Evolutionary conservation across 2,888 invertebrate species (phyloP).

Genomic region (Synergus gifuensis): DNA sequence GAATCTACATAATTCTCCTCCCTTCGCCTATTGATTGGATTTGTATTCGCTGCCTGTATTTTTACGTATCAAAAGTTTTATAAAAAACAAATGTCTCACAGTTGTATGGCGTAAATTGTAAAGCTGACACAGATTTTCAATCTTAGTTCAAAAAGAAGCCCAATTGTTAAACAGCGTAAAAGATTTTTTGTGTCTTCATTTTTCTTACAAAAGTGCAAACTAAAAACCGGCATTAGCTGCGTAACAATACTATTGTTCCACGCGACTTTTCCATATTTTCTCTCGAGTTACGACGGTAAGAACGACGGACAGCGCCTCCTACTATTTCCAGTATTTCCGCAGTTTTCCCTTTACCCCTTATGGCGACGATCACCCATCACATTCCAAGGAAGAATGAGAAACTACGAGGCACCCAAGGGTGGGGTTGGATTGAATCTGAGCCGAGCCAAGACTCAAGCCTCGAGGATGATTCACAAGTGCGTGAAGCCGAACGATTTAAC

Average conservation of each 20-base stretch:
- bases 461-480: constrained; percentile 33
- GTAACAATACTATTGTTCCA: neutral
- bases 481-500: constrained; percentile 33
- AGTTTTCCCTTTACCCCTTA: constrained; percentile 49
- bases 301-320: constrained; percentile 38
- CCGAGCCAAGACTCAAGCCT: constrained; percentile 29
- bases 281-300: constrained; percentile 21
- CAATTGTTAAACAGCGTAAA: neutral
- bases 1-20: too few species aligned
- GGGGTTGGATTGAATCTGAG: constrained; percentile 9
- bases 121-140: neutral
- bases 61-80: too few species aligned
- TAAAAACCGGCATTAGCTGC: neutral
- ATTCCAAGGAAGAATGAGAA: constrained; percentile 58
- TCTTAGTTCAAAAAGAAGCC: neutral
- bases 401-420: constrained; percentile 38
- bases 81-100: too few species aligned
- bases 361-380: constrained; percentile 57
- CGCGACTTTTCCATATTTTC: constrained; percentile 28
- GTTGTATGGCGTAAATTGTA: neutral
- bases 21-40: too few species aligned
- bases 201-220: neutral
- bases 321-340: constrained; percentile 62
- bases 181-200: neutral
- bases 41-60: too few species aligned